A percentile compares a stretch with the other conserved stretches of the same genome.
Conservation (phyloP, 2,888 invertebrate species). For the Sphecodes monilicornis region DNA sequence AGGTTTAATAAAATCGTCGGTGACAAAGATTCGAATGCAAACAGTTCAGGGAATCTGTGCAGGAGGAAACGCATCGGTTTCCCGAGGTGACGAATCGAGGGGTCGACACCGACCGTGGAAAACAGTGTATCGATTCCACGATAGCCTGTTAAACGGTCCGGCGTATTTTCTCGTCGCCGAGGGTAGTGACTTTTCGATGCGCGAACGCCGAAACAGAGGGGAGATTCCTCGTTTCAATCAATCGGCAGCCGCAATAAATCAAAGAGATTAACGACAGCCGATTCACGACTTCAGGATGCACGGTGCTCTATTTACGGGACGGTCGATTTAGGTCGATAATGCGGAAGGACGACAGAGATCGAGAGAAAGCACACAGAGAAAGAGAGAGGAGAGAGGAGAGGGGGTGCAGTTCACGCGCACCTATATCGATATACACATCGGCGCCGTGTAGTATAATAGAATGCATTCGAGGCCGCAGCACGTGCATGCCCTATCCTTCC, state of each 20-base stretch:
- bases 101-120: neutral
- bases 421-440: conserved; percentile 56
- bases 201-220: conserved; percentile 15
- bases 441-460: conserved; percentile 70
- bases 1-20: neutral
- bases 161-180: neutral
- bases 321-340: conserved; percentile 55
- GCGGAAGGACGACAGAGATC: conserved; percentile 49
- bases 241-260: conserved; percentile 35
- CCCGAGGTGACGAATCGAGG: conserved; percentile 1
- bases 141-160: neutral
- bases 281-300: conserved; percentile 55
- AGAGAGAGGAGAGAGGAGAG: neutral
- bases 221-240: conserved; percentile 32
- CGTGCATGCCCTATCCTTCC: conserved; percentile 71
- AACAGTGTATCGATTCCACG: neutral
- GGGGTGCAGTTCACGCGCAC: conserved; percentile 31
- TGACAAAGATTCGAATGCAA: neutral
- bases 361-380: neutral
- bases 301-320: conserved; percentile 52
- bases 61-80: neutral
- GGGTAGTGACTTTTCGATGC: conserved; percentile 2
- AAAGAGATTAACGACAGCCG: conserved; percentile 52
- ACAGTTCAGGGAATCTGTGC: neutral
- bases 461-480: conserved; percentile 72